phyloP scores from a whole-genome alignment of 37 sponge, comb jelly and placozoan genomes.

The Geodia barretti region DNA sequence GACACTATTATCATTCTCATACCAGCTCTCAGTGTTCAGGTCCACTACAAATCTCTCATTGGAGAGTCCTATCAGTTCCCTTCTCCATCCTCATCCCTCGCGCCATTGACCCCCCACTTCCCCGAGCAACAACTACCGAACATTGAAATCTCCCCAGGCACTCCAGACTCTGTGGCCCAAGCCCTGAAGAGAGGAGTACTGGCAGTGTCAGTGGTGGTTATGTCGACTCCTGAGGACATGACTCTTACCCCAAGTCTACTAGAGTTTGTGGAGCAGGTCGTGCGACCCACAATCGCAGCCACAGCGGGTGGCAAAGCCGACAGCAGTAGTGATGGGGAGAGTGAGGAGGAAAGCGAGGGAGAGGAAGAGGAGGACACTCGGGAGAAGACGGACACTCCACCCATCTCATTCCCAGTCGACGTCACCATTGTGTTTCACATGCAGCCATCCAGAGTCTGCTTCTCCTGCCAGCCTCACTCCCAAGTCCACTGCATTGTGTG shows the following conservation, averaged over 20 bases:
- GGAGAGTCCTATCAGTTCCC: slow-evolving; percentile 19
- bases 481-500: slow-evolving; percentile 77
- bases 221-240: slow-evolving; percentile 68
- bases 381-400: slow-evolving; percentile 5
- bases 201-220: slow-evolving; percentile 47
- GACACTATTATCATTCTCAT: slow-evolving; percentile 33
- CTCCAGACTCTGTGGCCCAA: background rate
- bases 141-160: background rate
- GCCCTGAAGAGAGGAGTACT: slow-evolving; percentile 59
- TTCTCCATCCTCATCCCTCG: slow-evolving; percentile 1
- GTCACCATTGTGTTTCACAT: slow-evolving; percentile 72
- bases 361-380: background rate
- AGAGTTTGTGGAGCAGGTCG: slow-evolving; percentile 90
- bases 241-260: slow-evolving; percentile 69
- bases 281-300: slow-evolving; percentile 62
- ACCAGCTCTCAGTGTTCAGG: slow-evolving; percentile 65
- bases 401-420: slow-evolving; percentile 86
- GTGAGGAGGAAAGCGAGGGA: slow-evolving; percentile 19
- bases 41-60: slow-evolving; percentile 69
- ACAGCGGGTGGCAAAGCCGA: slow-evolving; percentile 20
- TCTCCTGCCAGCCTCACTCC: slow-evolving; percentile 88
- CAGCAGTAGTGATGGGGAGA: slow-evolving; percentile 2
- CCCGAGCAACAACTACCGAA: background rate
- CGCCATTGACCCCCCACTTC: background rate
- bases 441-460: slow-evolving; percentile 77